phyloP scores from a whole-genome alignment of 2,113 vertebrate genomes.

The Chinchilla lanigera region DNA sequence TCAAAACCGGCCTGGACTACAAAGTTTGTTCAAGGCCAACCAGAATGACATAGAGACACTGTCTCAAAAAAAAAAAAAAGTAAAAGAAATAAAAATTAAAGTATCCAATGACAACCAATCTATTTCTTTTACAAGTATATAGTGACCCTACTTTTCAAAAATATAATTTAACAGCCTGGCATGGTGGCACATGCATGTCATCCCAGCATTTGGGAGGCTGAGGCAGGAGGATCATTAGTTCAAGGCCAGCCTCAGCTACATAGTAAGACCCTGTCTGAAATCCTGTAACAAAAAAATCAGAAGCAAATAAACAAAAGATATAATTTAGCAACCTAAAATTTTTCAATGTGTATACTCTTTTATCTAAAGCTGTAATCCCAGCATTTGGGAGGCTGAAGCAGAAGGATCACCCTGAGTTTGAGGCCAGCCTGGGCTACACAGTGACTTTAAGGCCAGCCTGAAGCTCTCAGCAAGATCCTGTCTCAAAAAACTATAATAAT shows the following conservation, averaged over 20 bases:
- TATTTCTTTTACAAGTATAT: not conserved
- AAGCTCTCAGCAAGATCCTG: not conserved
- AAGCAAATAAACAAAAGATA: not conserved
- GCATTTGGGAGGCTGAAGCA: not conserved
- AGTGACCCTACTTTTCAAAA: not conserved
- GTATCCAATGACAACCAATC: not conserved
- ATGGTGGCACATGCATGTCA: not conserved
- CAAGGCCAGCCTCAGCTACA: not conserved
- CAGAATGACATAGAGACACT: not conserved
- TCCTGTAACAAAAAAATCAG: not conserved
- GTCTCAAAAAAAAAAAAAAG: not conserved
- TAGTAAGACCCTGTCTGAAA: not conserved
- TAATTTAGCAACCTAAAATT: not conserved
- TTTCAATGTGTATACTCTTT: not conserved
- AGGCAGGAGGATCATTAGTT: not conserved
- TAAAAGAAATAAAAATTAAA: constrained; percentile 27
- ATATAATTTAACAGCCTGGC: not conserved
- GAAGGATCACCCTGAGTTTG: not conserved
- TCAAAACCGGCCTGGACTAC: not conserved
- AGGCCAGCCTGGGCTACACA: not conserved
- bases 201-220: not conserved
- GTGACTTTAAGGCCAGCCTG: not conserved
- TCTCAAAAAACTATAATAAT: not conserved
- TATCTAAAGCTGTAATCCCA: not conserved
- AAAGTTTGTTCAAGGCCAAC: not conserved